Conservation (phyloP, 2,113 vertebrate species). For the Apodemus speciosus region DNA sequence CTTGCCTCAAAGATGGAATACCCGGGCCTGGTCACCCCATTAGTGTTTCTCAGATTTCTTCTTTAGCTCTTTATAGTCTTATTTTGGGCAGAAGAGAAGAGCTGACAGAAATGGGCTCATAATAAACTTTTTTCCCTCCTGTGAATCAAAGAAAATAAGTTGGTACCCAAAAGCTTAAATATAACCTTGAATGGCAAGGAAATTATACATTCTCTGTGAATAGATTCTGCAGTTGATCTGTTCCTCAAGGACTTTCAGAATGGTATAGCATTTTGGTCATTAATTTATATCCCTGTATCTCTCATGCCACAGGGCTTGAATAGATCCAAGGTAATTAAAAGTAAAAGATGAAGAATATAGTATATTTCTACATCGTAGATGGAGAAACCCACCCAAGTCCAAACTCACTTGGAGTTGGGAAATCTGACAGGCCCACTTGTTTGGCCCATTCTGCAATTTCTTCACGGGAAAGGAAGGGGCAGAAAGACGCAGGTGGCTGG, state of each 20-base stretch:
- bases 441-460: background rate
- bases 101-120: constrained; percentile 25
- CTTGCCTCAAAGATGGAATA: background rate
- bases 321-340: background rate
- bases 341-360: background rate
- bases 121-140: background rate
- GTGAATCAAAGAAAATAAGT: constrained; percentile 46
- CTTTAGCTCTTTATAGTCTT: constrained; percentile 6
- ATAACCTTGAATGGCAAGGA: background rate
- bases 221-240: background rate
- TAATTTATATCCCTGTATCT: constrained; percentile 25
- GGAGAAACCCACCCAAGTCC: background rate
- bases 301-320: background rate
- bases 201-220: background rate
- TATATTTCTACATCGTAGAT: background rate
- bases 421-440: background rate
- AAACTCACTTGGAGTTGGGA: background rate
- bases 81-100: constrained; percentile 39
- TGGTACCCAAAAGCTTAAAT: background rate
- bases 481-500: background rate
- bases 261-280: background rate
- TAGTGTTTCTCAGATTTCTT: constrained; percentile 8
- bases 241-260: background rate
- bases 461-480: background rate
- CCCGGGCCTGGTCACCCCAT: background rate